Evolutionary conservation across 2,888 invertebrate genomes (phyloP).

Genomic region (Leuctra nigra): DNA sequence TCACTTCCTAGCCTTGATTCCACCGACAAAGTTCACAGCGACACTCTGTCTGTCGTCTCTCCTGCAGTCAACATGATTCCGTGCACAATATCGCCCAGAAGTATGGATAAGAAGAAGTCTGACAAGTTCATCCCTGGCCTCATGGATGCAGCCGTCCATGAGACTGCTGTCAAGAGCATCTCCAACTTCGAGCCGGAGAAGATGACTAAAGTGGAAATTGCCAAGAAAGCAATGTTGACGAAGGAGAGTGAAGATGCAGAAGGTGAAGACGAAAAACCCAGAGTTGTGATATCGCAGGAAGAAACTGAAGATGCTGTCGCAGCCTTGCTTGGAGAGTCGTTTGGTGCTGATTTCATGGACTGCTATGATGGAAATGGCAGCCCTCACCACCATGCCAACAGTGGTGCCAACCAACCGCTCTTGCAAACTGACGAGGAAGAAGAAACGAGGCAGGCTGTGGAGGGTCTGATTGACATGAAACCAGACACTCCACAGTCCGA

Average conservation of each 20-base stretch:
- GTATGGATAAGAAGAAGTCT: conserved; percentile 43
- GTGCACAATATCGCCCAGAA: conserved; percentile 3
- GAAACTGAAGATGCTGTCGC: conserved; percentile 91
- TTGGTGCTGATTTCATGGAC: conserved; percentile 58
- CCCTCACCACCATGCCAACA: conserved; percentile 4
- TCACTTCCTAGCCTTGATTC: conserved; percentile 23
- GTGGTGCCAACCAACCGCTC: conserved; percentile 31
- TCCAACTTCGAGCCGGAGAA: conserved; percentile 40
- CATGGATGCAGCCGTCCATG: conserved; percentile 63
- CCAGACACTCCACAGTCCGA: conserved; percentile 82
- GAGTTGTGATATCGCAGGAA: conserved; percentile 82
- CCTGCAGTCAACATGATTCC: neutral
- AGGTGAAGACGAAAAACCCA: conserved; percentile 60
- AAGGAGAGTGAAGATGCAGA: conserved; percentile 51
- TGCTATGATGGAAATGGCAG: conserved; percentile 44
- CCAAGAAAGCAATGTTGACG: conserved; percentile 35
- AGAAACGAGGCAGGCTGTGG: conserved; percentile 78
- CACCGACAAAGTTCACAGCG: neutral
- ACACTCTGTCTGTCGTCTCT: conserved; percentile 13
- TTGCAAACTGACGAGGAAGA: conserved; percentile 68
- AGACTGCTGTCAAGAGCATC: conserved; percentile 75
- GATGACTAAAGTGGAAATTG: conserved; percentile 35
- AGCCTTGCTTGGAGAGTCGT: conserved; percentile 78
- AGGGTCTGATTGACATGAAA: conserved; percentile 69
- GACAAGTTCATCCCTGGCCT: conserved; percentile 61